Base-by-base conservation (phyloP, 2,888 invertebrate species). In the Aspidiotus rigidus region DNA sequence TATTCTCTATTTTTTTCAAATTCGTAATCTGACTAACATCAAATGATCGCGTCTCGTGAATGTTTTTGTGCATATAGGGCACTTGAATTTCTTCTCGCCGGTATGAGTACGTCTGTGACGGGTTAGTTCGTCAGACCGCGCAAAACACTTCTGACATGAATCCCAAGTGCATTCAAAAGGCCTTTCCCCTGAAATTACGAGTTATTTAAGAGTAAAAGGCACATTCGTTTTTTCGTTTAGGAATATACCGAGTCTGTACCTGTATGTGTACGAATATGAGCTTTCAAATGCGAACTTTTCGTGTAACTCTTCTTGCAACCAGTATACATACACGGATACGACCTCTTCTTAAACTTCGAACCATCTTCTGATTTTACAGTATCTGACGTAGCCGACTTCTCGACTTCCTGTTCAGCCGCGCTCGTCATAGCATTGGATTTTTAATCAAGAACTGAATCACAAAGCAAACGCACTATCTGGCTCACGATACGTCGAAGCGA, bases 281-380 rank as follows among this genome's bases (percentile, higher is more conserved):
- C 49, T 49, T 49, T 49, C 49, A 49, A 49, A 49, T 49, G 49
- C n/a, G 49, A 49, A n/a, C 49, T 49, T n/a, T 49, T 49, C 11
- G 49, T 49, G 49, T 49, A 49, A 49, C 49, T 49, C 6, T 49
- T 49, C 49, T 49, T n/a, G 49, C 49, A 49, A 49, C 49, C 49
- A 49, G 49, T 13, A n/a, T 49, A 49, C 49, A n/a, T 49, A n/a
- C 49, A 49, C n/a, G n/a, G 49, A n/a, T 49, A 49, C 6, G n/a
- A 13, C 49, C 49, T 49, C n/a, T n/a, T 49, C n/a, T 49, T 49
- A n/a, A 1, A 49, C n/a, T 49, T 49, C n/a, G 49, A 5, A 5
- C 28, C n/a, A 49, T 49, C 49, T n/a, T n/a, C 49, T 13, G 49
- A 3, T 6, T 13, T 49, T 2, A 49, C 3, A 49, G 49, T 3